Evolutionary conservation across 1,140 invertebrate species (phyloP), one percentile per base, ranked within the genome.

Genomic region (Hypothenemus hampei): DNA sequence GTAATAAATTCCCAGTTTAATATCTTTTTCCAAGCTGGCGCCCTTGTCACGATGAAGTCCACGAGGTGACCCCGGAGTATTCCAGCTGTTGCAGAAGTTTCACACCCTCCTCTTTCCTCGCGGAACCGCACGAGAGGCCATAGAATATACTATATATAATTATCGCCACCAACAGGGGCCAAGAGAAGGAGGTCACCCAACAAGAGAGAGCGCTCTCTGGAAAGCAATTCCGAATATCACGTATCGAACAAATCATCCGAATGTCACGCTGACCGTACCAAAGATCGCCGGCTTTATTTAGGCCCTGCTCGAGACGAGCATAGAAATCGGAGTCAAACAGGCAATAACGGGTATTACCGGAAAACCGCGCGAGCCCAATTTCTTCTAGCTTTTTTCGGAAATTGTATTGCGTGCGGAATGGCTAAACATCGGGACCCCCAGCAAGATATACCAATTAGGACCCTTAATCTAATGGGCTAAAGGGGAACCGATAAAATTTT

Each of bases 21-120:
- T 69, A 69, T 67, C 65, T 66, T 58, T 62, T n/a, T n/a, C n/a
- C 67, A 69, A 69, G 67, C 67, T 69, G 67, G 65, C 67, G 67
- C 65, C 49, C n/a, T n/a, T n/a, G n/a, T n/a, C n/a, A n/a, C 61
- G 64, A 66, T 67, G 67, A 60, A 63, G 65, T 66, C 61, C 62
- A 62, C 62, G 56, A 58, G 59, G 59, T 63, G 62, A 65, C 64
- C 64, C 56, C n/a, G n/a, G n/a, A n/a, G n/a, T n/a, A n/a, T 57
- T 46, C 51, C 51, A 31, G 55, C 36, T 39, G 58, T 39, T 49
- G 43, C 45, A 35, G 35, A n/a, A n/a, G n/a, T n/a, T n/a, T n/a
- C n/a, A n/a, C n/a, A n/a, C n/a, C n/a, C n/a, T n/a, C n/a, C n/a
- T n/a, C n/a, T n/a, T n/a, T n/a, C n/a, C n/a, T n/a, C n/a, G n/a